Conservation (phyloP, 2,113 vertebrate genomes). For the Chamaea fasciata region DNA sequence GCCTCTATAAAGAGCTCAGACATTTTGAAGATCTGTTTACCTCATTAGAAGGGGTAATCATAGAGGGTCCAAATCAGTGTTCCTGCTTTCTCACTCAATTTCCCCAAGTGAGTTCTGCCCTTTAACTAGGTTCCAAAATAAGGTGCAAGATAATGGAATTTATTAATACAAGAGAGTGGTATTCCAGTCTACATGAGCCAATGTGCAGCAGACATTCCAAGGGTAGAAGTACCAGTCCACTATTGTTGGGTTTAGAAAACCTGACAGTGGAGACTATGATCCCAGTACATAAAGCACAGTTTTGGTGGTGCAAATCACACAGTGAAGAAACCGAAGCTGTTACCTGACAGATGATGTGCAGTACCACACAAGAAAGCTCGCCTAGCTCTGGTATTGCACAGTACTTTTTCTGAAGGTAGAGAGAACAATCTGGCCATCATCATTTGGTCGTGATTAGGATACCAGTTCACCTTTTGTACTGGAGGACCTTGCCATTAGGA, state of each 20-base stretch:
- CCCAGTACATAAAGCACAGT: neutral
- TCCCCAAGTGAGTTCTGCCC: neutral
- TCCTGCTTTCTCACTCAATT: neutral
- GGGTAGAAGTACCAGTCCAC: neutral
- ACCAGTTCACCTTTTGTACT: neutral
- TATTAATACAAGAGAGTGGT: neutral
- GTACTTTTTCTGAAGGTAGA: neutral
- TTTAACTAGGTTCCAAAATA: neutral
- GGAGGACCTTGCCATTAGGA: neutral
- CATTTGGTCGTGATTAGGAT: neutral
- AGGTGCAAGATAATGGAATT: neutral
- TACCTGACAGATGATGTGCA: neutral
- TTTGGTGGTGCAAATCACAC: neutral
- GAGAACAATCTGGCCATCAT: neutral
- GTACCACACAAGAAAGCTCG: neutral
- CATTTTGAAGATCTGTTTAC: neutral
- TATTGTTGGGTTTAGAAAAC: neutral
- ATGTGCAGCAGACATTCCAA: neutral
- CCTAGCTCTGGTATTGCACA: neutral
- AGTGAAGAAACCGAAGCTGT: neutral
- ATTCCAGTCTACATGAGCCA: neutral
- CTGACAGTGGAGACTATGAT: neutral
- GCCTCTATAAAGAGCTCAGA: neutral
- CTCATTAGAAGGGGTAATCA: neutral
- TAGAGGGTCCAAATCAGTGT: neutral